Evolutionary conservation across 2,888 invertebrate species (phyloP).

Genomic region (Pecten maximus): DNA sequence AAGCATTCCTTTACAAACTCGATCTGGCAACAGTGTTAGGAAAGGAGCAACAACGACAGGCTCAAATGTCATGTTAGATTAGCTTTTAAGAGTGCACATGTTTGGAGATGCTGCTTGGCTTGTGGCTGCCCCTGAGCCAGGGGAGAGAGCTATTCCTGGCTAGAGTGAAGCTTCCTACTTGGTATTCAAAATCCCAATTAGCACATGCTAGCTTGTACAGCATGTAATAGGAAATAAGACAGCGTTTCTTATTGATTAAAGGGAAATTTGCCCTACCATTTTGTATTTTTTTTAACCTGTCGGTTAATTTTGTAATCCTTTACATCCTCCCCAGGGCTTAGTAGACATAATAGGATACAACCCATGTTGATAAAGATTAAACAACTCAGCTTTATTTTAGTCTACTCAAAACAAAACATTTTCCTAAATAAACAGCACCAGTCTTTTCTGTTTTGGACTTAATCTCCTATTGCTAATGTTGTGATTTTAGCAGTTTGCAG

Average conservation of each 20-base stretch:
- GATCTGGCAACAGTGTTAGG: slow-evolving; percentile 3
- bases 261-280: not conserved
- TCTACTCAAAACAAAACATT: not conserved
- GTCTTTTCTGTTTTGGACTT: not conserved
- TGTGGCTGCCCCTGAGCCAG: not conserved
- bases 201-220: not conserved
- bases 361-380: not conserved
- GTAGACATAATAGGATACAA: not conserved
- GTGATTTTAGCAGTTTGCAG: too few species aligned
- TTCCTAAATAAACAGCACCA: not conserved
- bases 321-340: not conserved
- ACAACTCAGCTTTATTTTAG: not conserved
- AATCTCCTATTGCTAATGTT: too few species aligned
- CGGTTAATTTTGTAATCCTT: not conserved
- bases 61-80: slow-evolving; percentile 11
- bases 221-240: not conserved
- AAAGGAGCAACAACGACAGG: slow-evolving; percentile 6
- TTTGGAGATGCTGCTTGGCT: not conserved
- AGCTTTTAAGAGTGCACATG: slow-evolving; percentile 22
- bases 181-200: not conserved
- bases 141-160: not conserved
- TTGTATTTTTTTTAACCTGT: not conserved
- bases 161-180: not conserved
- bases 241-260: not conserved
- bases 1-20: slow-evolving; percentile 6